These are phyloP conservation scores for Nasonia vitripennis DNA, from an alignment of 1,140 invertebrate genomes.

Conservation along the genomic window DNA sequence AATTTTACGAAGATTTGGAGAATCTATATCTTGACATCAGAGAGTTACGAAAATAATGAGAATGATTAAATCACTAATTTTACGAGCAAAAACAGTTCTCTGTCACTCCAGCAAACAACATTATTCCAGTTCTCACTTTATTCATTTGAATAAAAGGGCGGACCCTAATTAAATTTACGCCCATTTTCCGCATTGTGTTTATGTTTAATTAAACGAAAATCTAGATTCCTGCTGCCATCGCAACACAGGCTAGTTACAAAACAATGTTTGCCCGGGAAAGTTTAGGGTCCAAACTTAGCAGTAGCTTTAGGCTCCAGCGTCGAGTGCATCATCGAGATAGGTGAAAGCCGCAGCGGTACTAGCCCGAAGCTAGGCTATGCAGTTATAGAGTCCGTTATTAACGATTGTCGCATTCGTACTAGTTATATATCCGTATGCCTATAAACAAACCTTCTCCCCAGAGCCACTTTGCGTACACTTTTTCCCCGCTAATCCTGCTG, in stretches of 20 bases:
- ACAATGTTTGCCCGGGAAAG: not conserved
- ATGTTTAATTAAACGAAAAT: conserved; percentile 31
- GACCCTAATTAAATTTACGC: not conserved
- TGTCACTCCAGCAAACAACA: not conserved
- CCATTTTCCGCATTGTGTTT: not conserved
- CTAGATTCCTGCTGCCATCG: not conserved
- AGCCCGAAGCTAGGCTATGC: not conserved
- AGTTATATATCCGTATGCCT: not conserved
- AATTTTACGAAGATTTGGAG: not conserved
- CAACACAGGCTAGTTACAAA: not conserved
- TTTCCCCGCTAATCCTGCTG: not conserved
- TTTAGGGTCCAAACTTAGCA: not conserved
- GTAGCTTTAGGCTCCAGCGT: not conserved
- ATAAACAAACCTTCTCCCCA: not conserved
- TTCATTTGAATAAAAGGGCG: not conserved
- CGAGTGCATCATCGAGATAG: not conserved
- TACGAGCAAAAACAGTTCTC: not conserved
- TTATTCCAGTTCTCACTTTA: not conserved
- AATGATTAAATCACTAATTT: not conserved
- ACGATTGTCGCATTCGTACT: not conserved
- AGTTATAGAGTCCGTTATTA: not conserved
- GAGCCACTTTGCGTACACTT: not conserved
- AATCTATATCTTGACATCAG: not conserved
- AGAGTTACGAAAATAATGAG: not conserved
- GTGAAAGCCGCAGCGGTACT: not conserved